Conservation (phyloP, 2,797 vertebrate species). For the Sebastes glaucus region DNA sequence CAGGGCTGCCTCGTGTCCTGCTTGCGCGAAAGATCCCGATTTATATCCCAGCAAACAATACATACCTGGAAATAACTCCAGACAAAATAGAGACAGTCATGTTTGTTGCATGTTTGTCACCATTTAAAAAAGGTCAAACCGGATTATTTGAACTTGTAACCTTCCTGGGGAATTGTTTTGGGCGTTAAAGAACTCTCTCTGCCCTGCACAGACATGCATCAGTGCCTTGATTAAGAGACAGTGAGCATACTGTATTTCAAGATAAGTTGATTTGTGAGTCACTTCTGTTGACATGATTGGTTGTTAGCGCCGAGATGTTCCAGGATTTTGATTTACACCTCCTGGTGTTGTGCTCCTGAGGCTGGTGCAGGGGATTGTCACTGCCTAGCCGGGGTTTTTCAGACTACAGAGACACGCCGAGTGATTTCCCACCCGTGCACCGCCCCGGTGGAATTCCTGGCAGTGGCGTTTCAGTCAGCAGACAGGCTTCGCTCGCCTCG, state of each 20-base stretch:
- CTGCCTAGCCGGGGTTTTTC: slow-evolving; percentile 22
- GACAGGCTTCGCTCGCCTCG: slow-evolving; percentile 36
- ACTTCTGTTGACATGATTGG: slow-evolving; percentile 28
- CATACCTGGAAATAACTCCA: slow-evolving; percentile 71
- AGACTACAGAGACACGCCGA: slow-evolving; percentile 42
- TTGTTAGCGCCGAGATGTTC: slow-evolving; percentile 33
- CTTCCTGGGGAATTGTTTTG: slow-evolving; percentile 56
- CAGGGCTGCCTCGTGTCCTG: slow-evolving; percentile 63
- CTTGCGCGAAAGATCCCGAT: slow-evolving; percentile 43
- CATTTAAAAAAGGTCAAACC: slow-evolving; percentile 26
- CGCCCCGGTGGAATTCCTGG: slow-evolving; percentile 66
- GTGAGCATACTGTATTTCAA: slow-evolving; percentile 3
- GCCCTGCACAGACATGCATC: not conserved
- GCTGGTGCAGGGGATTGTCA: slow-evolving; percentile 29
- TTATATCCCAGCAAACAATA: slow-evolving; percentile 65
- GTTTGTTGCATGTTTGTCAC: slow-evolving; percentile 21
- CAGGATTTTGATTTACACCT: slow-evolving; percentile 28
- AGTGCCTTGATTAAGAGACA: slow-evolving; percentile 18
- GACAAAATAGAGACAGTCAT: slow-evolving; percentile 49
- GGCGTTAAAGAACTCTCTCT: not conserved
- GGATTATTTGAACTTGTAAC: slow-evolving; percentile 48
- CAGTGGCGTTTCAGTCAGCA: slow-evolving; percentile 50
- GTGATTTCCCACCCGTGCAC: slow-evolving; percentile 54
- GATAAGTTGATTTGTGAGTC: slow-evolving; percentile 30
- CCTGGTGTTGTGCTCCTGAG: slow-evolving; percentile 6